phyloP scores from a whole-genome alignment of 2,113 vertebrate species.

The Oncorhynchus tshawytscha region DNA sequence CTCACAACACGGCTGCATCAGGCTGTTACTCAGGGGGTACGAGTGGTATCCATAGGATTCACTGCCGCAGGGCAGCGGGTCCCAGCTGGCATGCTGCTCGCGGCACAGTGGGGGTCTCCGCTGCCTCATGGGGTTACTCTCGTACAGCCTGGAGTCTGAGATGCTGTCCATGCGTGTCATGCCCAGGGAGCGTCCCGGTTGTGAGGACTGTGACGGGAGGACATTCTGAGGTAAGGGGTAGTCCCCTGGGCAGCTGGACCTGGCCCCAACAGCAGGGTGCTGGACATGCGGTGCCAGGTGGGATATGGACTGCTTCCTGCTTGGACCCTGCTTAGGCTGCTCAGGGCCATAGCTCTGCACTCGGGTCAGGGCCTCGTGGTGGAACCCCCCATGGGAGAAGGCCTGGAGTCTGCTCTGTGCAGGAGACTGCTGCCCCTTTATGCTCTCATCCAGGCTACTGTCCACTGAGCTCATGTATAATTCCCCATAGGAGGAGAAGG shows the following conservation, averaged over 20 bases:
- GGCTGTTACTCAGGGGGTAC: conserved; percentile 86
- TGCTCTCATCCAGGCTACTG: conserved; percentile 83
- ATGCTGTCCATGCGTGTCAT: conserved; percentile 99
- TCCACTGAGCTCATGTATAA: conserved; percentile 90
- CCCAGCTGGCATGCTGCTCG: conserved; percentile 98
- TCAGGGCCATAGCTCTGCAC: conserved; percentile 93
- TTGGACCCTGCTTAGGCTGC: conserved; percentile 85
- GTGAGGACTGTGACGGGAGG: conserved; percentile 79
- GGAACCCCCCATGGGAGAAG: conserved; percentile 87
- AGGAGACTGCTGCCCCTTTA: conserved; percentile 83
- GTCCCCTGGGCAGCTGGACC: conserved; percentile 92
- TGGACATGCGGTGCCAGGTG: conserved; percentile 87
- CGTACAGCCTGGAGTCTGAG: conserved; percentile 95
- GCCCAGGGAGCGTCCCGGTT: conserved; percentile 90
- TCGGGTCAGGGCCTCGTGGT: conserved; percentile 88
- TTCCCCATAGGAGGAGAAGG: conserved; percentile 92
- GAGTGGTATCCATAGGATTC: conserved; percentile 89
- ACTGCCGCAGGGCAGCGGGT: conserved; percentile 84
- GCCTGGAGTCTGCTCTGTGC: conserved; percentile 83
- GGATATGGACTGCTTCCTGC: conserved; percentile 85
- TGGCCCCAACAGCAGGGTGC: conserved; percentile 81
- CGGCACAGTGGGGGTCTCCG: conserved; percentile 91
- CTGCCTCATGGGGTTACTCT: conserved; percentile 91
- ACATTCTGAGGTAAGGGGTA: conserved; percentile 84
- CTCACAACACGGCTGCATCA: conserved; percentile 94